These are phyloP conservation scores for Accipiter virgatus DNA, from an alignment of 2,113 vertebrate genomes.

Conservation along the genomic window DNA sequence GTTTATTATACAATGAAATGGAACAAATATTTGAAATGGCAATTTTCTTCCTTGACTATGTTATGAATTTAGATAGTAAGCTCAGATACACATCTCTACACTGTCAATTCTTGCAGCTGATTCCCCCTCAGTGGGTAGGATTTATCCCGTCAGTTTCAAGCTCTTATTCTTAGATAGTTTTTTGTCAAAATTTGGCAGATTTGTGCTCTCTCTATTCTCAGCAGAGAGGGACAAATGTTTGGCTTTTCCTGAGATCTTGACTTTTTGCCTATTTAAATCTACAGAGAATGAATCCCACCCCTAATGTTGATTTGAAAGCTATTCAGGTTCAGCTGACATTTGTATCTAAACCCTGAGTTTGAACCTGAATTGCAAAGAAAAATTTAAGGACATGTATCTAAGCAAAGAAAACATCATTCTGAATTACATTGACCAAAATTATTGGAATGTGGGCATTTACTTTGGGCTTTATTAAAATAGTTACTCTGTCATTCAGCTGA, in stretches of 20 bases:
- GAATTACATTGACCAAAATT: background rate
- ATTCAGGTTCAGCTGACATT: background rate
- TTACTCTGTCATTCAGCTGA: background rate
- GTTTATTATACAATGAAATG: background rate
- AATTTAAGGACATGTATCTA: background rate
- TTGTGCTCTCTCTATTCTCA: background rate
- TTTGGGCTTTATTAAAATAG: background rate
- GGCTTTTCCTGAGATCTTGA: background rate
- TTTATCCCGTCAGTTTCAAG: background rate
- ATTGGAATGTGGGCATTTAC: background rate
- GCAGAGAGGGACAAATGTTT: background rate
- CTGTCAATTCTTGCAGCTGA: background rate
- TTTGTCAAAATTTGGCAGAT: background rate
- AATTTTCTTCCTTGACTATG: background rate
- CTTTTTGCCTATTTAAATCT: background rate
- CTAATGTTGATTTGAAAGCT: background rate
- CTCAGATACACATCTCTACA: background rate
- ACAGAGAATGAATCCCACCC: background rate
- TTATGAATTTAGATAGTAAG: background rate
- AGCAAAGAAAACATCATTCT: background rate
- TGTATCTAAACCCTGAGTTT: background rate
- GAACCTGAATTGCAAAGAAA: background rate
- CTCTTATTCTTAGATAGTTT: background rate
- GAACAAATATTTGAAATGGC: background rate
- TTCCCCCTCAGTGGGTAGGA: background rate